Evolutionary conservation across 2,113 vertebrate species (phyloP).

Genomic region (Dicerorhinus sumatrensis): DNA sequence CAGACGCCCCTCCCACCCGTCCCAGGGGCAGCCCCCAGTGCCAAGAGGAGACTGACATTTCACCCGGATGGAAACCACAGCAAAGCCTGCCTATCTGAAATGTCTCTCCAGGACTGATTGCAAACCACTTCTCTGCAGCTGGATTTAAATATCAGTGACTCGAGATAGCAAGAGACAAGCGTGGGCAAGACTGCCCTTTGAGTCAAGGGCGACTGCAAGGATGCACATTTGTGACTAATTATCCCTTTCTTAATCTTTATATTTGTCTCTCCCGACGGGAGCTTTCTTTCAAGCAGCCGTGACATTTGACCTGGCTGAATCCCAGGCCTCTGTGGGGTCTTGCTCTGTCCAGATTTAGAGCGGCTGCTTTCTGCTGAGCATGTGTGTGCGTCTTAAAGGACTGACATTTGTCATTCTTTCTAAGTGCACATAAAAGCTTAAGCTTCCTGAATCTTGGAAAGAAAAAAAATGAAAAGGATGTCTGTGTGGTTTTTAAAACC

Average conservation of each 20-base stretch:
- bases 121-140: constrained; percentile 54
- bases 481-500: background rate
- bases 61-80: constrained; percentile 61
- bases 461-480: constrained; percentile 34
- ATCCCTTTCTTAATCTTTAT: constrained; percentile 51
- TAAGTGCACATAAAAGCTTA: background rate
- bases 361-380: background rate
- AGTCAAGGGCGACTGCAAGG: constrained; percentile 15
- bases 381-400: background rate
- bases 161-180: constrained; percentile 14
- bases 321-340: constrained; percentile 35
- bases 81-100: constrained; percentile 37
- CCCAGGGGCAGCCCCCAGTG: background rate
- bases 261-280: background rate
- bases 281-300: constrained; percentile 33
- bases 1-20: background rate
- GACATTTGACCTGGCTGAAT: constrained; percentile 43
- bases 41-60: constrained; percentile 68
- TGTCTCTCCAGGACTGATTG: constrained; percentile 61
- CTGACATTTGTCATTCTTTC: constrained; percentile 30
- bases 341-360: background rate
- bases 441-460: constrained; percentile 31
- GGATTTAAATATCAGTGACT: background rate
- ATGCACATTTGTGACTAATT: constrained; percentile 61
- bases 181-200: constrained; percentile 22